A percentile compares a stretch with the other conserved stretches of the same genome.
These are phyloP conservation scores for Nebria brevicollis DNA, from an alignment of 2,888 invertebrate genomes.

Conservation along the genomic window DNA sequence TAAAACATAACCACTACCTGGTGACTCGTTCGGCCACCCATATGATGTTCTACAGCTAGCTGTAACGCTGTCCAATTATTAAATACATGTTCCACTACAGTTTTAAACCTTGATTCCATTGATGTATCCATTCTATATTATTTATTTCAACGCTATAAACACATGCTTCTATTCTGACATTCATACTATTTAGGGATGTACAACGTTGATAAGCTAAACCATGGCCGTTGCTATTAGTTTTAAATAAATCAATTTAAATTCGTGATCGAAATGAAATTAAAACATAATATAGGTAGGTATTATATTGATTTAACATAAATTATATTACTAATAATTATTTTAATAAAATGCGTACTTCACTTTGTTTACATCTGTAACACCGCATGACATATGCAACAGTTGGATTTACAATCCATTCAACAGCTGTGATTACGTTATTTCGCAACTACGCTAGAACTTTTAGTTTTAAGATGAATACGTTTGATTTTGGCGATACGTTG, in stretches of 20 bases:
- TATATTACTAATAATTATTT: no score
- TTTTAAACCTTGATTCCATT: slow-evolving; percentile 66
- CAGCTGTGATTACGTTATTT: slow-evolving; percentile 1
- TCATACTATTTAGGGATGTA: not conserved
- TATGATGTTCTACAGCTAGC: slow-evolving; percentile 78
- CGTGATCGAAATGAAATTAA: no score
- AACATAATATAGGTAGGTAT: no score
- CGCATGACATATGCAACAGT: slow-evolving; percentile 13
- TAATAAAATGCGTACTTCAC: not conserved
- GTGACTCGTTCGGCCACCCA: slow-evolving; percentile 76
- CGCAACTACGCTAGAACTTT: not conserved
- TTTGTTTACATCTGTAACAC: slow-evolving; percentile 17
- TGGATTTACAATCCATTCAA: not conserved
- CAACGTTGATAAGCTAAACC: not conserved
- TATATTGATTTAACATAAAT: no score
- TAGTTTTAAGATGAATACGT: slow-evolving; percentile 56
- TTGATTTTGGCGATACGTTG: slow-evolving; percentile 75
- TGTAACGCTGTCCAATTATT: slow-evolving; percentile 79
- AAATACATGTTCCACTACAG: slow-evolving; percentile 73
- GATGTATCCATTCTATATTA: slow-evolving; percentile 8
- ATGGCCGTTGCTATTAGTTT: not conserved
- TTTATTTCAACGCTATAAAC: not conserved
- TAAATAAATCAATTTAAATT: not conserved
- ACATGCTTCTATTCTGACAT: not conserved
- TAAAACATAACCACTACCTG: slow-evolving; percentile 62